Base-by-base conservation (phyloP, 1,140 invertebrate genomes). In the Yoshiicerus persimilis region DNA sequence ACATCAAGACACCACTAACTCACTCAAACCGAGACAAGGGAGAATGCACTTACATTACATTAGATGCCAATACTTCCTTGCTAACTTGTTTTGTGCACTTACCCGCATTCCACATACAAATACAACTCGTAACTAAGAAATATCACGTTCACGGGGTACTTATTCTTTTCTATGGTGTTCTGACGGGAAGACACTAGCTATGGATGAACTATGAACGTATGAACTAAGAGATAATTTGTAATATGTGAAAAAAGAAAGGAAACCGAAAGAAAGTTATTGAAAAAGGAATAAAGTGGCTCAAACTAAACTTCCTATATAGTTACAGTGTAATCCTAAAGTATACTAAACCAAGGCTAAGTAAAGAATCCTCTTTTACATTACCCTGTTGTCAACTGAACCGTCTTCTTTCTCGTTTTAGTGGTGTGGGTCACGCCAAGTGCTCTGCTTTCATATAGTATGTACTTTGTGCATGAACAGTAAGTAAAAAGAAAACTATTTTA, bases 41-140 rank as follows among this genome's bases (percentile, higher is more conserved):
- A 70, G 75, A 80, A 80, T 80, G 75, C 75, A 80, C 75, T 80
- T 80, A 80, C 10, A 32, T 70, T 70, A 47, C 36, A 84, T 84
- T 39, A 84, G 91, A 75, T 90, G 23, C 41, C 91, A 87, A 70
- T 91, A 91, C 84, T 91, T 92, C 70, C 91, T 38, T 20, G 4
- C 16, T 23, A 5, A 47, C 41, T 27, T 70, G 11, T 70, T 30
- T 70, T 32, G 27, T 70, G 10, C 3, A 30, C 25, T 70, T 27
- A 70, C 25, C 13, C 23, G 2, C 23, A 27, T 8, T 25, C 20
- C 64, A 70, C 25, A 70, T 27, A 27, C 66, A 23, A 27, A 70
- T 30, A 27, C 13, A 23, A 2, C 27, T 56, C n/a, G 0, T 16
- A 56, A 56, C 47, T 56, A 56, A 56, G 47, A 27, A 27, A 27